Percentiles rank a stretch among this genome's conserved stretches.
These are phyloP conservation scores for Hydropotes inermis DNA, from an alignment of 2,113 vertebrate genomes.

Conservation along the genomic window DNA sequence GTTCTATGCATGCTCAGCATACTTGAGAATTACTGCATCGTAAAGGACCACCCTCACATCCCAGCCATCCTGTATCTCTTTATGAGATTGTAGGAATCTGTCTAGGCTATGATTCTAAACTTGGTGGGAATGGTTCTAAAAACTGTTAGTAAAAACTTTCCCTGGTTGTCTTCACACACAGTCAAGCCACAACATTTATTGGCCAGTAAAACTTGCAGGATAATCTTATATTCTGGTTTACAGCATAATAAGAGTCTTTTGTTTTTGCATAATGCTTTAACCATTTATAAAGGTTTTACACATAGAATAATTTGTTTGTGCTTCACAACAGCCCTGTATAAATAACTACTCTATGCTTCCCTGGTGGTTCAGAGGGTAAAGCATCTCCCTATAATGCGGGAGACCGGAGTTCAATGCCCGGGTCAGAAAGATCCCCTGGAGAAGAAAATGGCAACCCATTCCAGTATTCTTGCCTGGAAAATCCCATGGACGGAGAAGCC, in stretches of 20 bases:
- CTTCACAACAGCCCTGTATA: neutral
- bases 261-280: slow-evolving; percentile 36
- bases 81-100: neutral
- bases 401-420: too few species aligned
- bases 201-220: slow-evolving; percentile 30
- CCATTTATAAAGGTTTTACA: slow-evolving; percentile 9
- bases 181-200: slow-evolving; percentile 24
- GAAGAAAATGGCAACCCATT: too few species aligned
- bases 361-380: too few species aligned
- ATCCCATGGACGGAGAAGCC: too few species aligned
- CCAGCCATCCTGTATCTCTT: neutral
- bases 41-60: neutral
- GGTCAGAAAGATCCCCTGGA: too few species aligned
- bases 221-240: slow-evolving; percentile 16
- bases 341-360: neutral
- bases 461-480: too few species aligned
- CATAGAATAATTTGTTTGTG: neutral
- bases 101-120: neutral
- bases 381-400: too few species aligned
- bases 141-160: neutral
- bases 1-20: neutral
- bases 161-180: neutral
- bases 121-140: neutral
- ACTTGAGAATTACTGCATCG: neutral
- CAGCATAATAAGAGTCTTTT: neutral